phyloP scores from a whole-genome alignment of 2,888 invertebrate genomes.

The Dilophus febrilis region DNA sequence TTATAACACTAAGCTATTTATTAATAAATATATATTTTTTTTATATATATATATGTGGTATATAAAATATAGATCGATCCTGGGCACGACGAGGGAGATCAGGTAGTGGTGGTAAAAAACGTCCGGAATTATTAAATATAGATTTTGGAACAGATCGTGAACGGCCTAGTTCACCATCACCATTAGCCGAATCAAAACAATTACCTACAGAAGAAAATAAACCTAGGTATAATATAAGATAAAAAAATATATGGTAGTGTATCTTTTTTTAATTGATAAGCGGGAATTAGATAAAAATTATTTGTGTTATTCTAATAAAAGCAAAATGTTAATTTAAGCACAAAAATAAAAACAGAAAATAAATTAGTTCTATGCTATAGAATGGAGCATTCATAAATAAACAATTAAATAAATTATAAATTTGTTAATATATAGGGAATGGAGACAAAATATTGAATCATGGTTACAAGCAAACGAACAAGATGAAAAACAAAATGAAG shows the following conservation, averaged over 20 bases:
- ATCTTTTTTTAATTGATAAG: slow-evolving; percentile 11
- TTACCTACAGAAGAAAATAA: slow-evolving; percentile 33
- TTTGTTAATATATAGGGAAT: slow-evolving; percentile 40
- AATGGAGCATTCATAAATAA: not conserved
- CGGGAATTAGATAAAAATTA: not conserved
- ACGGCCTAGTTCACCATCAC: slow-evolving; percentile 49
- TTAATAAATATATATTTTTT: no score
- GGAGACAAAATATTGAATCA: slow-evolving; percentile 80
- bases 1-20: no score
- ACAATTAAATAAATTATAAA: slow-evolving; percentile 2
- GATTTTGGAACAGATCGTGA: slow-evolving; percentile 59
- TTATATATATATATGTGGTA: no score
- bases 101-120: slow-evolving; percentile 51
- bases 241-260: no score
- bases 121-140: slow-evolving; percentile 59
- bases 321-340: not conserved
- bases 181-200: slow-evolving; percentile 39
- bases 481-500: slow-evolving; percentile 55
- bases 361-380: not conserved
- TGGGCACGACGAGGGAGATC: slow-evolving; percentile 64
- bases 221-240: slow-evolving; percentile 42
- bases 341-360: not conserved
- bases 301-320: not conserved
- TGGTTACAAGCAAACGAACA: slow-evolving; percentile 79
- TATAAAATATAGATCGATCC: slow-evolving; percentile 63